These are phyloP conservation scores for Latheticus oryzae DNA, from an alignment of 2,888 invertebrate genomes.

Conservation along the genomic window DNA sequence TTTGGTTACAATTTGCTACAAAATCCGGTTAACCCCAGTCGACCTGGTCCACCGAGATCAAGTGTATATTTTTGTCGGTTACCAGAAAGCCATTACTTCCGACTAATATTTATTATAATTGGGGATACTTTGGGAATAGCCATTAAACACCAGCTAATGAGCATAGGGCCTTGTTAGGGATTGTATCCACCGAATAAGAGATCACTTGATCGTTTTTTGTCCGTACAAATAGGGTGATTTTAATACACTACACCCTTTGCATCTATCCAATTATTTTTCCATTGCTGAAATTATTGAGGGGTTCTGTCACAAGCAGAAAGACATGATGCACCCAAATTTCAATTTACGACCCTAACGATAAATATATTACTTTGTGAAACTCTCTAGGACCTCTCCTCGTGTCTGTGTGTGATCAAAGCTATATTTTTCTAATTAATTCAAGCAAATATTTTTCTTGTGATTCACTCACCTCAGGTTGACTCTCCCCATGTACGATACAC, in stretches of 20 bases:
- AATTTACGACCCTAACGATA: conserved; percentile 7
- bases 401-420: no score
- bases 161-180: conserved; percentile 19
- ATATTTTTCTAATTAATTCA: conserved; percentile 3
- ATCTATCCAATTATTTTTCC: conserved; percentile 10
- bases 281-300: not conserved
- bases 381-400: not conserved
- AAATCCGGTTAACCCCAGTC: conserved; percentile 4
- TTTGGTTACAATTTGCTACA: no score
- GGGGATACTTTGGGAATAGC: conserved; percentile 24
- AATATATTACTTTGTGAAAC: not conserved
- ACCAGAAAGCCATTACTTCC: conserved; percentile 18
- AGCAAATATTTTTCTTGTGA: conserved; percentile 24
- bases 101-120: conserved; percentile 30
- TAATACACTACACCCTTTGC: conserved; percentile 1
- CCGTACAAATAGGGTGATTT: conserved; percentile 8
- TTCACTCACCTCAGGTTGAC: conserved; percentile 73
- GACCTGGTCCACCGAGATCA: conserved; percentile 8
- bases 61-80: conserved; percentile 20
- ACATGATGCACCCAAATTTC: conserved; percentile 12
- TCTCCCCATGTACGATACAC: conserved; percentile 77
- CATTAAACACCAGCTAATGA: conserved; percentile 29
- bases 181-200: conserved; percentile 3
- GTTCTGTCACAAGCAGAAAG: conserved; percentile 7
- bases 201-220: conserved; percentile 2